phyloP scores from a whole-genome alignment of 1,140 invertebrate species.

The Drosophila nannoptera region DNA sequence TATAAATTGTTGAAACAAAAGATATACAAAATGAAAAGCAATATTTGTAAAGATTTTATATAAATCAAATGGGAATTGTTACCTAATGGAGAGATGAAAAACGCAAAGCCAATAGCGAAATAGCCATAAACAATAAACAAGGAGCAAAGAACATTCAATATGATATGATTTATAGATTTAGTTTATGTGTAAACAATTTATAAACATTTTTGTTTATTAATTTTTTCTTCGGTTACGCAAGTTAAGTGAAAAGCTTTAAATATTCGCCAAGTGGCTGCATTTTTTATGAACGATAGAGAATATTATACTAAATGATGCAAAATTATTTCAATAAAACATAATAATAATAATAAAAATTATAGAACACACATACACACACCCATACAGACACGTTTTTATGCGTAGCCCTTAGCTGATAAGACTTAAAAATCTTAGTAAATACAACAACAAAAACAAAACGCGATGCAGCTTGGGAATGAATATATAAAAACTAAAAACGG shows the following conservation, averaged over 20 bases:
- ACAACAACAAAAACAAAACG: conserved; percentile 9
- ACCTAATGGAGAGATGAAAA: conserved; percentile 29
- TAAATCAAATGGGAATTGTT: conserved; percentile 47
- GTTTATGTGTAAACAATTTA: conserved; percentile 37
- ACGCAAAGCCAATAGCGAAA: conserved; percentile 34
- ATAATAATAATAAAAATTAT: conserved; percentile 12
- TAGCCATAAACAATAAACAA: conserved; percentile 38
- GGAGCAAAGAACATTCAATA: conserved; percentile 14
- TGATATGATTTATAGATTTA: conserved; percentile 21
- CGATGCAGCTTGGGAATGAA: conserved; percentile 35
- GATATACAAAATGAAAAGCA: conserved; percentile 47
- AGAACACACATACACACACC: conserved; percentile 29
- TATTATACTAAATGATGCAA: conserved; percentile 55
- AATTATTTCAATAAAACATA: conserved; percentile 56
- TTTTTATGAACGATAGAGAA: conserved; percentile 68
- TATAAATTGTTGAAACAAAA: conserved; percentile 30
- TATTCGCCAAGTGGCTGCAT: conserved; percentile 62
- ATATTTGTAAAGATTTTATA: conserved; percentile 51
- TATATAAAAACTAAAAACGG: conserved; percentile 20
- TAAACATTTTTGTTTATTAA: conserved; percentile 44
- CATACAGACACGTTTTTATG: conserved; percentile 62
- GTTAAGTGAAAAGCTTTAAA: conserved; percentile 75
- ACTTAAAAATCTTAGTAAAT: conserved; percentile 60
- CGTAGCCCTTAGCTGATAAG: conserved; percentile 61
- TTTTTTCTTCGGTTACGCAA: conserved; percentile 57